Percentiles rank a stretch among this genome's conserved stretches.
These are phyloP conservation scores for Trachymyrmex cornetzi DNA, from an alignment of 1,140 invertebrate species.

Conservation along the genomic window DNA sequence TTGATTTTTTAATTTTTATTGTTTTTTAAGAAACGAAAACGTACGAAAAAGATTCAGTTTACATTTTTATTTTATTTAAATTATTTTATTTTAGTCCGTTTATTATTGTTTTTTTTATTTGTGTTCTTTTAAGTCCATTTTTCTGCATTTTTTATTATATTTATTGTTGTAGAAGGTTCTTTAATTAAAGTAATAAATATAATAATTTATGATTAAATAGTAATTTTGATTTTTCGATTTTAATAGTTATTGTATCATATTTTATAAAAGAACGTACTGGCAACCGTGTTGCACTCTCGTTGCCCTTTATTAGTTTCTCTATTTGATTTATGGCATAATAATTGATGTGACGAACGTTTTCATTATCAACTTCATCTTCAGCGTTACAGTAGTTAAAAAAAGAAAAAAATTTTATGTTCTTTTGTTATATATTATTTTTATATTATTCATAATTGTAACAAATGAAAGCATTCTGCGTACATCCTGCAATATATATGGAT, in stretches of 20 bases:
- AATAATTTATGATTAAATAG: neutral
- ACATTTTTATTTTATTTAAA: too few species aligned
- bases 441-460: neutral
- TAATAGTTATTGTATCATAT: neutral
- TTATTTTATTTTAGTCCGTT: neutral
- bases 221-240: neutral
- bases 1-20: neutral
- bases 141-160: neutral
- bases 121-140: neutral
- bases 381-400: too few species aligned
- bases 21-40: too few species aligned
- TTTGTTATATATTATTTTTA: neutral
- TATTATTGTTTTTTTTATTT: neutral
- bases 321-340: too few species aligned
- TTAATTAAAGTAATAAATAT: neutral
- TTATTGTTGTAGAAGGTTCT: neutral
- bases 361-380: too few species aligned
- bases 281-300: too few species aligned
- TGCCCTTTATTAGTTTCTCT: too few species aligned
- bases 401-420: neutral
- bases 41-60: too few species aligned
- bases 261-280: too few species aligned
- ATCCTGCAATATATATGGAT: neutral
- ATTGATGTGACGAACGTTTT: too few species aligned
- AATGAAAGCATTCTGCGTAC: neutral